Conservation (phyloP, 2,888 invertebrate species). For the Drosophila rellima region DNA sequence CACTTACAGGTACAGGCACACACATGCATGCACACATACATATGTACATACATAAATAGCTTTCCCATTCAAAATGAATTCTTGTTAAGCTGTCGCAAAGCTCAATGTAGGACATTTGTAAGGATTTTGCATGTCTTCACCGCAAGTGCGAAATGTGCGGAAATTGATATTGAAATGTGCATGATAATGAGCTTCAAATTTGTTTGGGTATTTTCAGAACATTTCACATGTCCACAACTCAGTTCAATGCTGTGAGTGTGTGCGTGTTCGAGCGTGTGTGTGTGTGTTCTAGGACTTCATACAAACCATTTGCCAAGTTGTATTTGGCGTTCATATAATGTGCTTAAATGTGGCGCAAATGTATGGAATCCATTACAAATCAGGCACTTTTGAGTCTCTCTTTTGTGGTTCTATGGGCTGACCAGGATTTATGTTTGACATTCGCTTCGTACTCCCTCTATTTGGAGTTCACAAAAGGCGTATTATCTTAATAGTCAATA, state of each 20-base stretch:
- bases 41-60: constrained; percentile 16
- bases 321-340: constrained; percentile 33
- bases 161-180: constrained; percentile 74
- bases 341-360: constrained; percentile 53
- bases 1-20: not conserved
- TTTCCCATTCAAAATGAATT: constrained; percentile 44
- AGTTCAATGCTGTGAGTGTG: not conserved
- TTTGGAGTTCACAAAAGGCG: not conserved
- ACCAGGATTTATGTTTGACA: constrained; percentile 47
- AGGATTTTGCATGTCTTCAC: constrained; percentile 67
- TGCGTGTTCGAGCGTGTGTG: not conserved
- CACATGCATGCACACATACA: not conserved
- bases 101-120: constrained; percentile 45
- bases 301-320: constrained; percentile 15
- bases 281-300: not conserved
- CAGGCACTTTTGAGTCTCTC: constrained; percentile 18
- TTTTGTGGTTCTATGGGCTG: constrained; percentile 25
- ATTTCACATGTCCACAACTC: constrained; percentile 25
- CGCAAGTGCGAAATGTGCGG: constrained; percentile 36
- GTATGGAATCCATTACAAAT: constrained; percentile 42
- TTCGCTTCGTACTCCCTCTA: constrained; percentile 26
- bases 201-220: constrained; percentile 40
- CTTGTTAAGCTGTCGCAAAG: constrained; percentile 24
- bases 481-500: not conserved
- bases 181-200: constrained; percentile 72